Evolutionary conservation across 1,140 invertebrate genomes (phyloP).

Genomic region (Pinna nobilis): DNA sequence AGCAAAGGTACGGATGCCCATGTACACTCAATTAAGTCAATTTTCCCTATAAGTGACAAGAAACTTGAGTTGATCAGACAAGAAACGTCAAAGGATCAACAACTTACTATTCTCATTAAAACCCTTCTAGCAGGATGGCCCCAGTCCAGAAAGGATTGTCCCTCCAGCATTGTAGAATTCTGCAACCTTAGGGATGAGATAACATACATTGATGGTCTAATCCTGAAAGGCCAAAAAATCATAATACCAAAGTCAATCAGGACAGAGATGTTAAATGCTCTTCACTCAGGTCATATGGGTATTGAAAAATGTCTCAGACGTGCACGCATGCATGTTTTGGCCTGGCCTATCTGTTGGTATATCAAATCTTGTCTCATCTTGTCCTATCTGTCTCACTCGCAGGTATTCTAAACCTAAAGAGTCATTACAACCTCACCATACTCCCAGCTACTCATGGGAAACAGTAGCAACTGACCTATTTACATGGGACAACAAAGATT

Average conservation of each 20-base stretch:
- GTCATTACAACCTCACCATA: conserved; percentile 1
- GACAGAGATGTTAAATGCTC: background rate
- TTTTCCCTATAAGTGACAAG: background rate
- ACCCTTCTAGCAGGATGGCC: conserved; percentile 33
- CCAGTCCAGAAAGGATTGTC: conserved; percentile 16
- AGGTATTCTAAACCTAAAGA: background rate
- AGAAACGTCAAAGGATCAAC: background rate
- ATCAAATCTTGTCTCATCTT: conserved; percentile 20
- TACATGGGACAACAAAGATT: conserved; percentile 35
- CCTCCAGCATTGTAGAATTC: background rate
- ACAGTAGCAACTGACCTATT: conserved; percentile 28
- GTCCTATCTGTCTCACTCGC: conserved; percentile 10
- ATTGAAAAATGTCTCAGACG: conserved; percentile 26
- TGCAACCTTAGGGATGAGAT: conserved; percentile 39
- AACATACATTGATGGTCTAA: conserved; percentile 1
- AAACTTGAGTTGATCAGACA: background rate
- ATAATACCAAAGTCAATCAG: conserved; percentile 15
- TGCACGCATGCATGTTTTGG: conserved; percentile 18
- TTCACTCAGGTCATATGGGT: conserved; percentile 25
- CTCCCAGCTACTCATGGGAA: background rate
- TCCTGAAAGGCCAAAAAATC: conserved; percentile 25
- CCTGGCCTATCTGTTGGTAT: conserved; percentile 13
- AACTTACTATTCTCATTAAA: conserved; percentile 21
- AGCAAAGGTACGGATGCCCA: conserved; percentile 26
- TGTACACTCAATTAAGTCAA: conserved; percentile 11